phyloP scores from a whole-genome alignment of 2,797 vertebrate genomes.

The Onychomys leucogaster region DNA sequence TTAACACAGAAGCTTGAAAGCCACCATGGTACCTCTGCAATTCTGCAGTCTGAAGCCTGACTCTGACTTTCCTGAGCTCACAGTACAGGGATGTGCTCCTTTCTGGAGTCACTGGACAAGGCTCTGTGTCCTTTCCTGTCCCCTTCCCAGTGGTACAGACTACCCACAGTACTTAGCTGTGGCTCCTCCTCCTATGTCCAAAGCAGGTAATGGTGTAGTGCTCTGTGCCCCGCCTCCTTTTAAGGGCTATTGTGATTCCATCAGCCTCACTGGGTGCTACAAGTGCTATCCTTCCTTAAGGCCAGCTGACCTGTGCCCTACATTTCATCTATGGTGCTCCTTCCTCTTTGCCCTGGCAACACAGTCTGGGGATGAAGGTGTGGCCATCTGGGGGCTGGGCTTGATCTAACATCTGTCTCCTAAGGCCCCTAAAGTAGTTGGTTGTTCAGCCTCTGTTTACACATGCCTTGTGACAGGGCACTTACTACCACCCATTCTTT shows the following conservation, averaged over 20 bases:
- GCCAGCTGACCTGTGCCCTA: too few species aligned
- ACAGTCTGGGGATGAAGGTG: background rate
- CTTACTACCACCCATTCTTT: background rate
- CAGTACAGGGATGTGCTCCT: background rate
- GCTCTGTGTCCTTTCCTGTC: background rate
- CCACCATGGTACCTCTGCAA: background rate
- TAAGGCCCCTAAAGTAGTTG: background rate
- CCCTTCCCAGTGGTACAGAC: background rate
- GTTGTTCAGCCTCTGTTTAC: background rate
- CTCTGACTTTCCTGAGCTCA: background rate
- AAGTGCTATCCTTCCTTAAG: background rate
- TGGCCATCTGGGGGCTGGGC: background rate
- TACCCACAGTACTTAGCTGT: background rate
- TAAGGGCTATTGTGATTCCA: background rate
- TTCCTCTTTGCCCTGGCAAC: background rate
- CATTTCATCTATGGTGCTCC: background rate
- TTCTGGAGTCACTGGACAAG: background rate
- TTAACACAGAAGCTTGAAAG: background rate
- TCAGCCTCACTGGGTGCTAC: background rate
- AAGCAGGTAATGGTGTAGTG: fast-evolving
- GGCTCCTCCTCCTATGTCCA: background rate
- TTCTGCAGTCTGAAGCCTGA: background rate
- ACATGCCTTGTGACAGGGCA: background rate
- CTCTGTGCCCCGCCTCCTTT: background rate
- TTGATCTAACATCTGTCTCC: background rate